Base-by-base conservation (phyloP, 1,140 invertebrate species). In the Gryllus bimaculatus region DNA sequence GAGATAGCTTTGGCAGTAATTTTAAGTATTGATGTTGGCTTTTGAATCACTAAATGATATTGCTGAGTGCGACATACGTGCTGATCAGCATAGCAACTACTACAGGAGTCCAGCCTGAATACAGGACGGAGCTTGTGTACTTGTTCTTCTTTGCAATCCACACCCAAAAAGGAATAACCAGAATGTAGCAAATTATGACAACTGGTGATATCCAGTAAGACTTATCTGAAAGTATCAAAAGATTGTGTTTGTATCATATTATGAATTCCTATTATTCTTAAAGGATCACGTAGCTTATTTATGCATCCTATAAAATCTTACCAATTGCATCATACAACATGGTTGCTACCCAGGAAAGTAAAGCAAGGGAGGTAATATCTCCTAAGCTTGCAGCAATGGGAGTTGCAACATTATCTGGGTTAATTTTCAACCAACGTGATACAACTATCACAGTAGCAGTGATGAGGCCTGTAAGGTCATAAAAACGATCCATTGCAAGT, bases 381-480 rank as follows among this genome's bases (percentile, higher is more conserved):
- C 97, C 97, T 47, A 99, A 88, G 84, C 95, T 97, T 8, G 97
- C 96, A 74, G 97, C 97, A 82, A 99, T 97, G 13, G 97, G 97
- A 74, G 97, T 98, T 15, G 97, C 96, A 76, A 99, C 92, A 86
- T 99, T 99, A 85, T 99, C 97, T 39, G 97, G 97, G 88, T 98
- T 98, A 78, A 98, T 94, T 81, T 93, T 90, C 83, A 93, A 91
- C 79, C 91, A 89, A 82, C 90, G 89, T 12, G 94, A 94, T 49
- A 93, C 84, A 8, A 96, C 84, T 81, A 96, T 92, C 5, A 95
- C 92, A 49, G 88, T 89, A 49, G 78, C 78, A 10, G 78, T 79
- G 47, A 79, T 79, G 73, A 75, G 47, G 48, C 78, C 78, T 79
- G 47, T 0, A 47, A 75, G 47, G 20, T 12, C n/a, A 39, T n/a